Evolutionary conservation across 1,140 invertebrate genomes (phyloP), one percentile per base, ranked within the genome.

Genomic region (Trialeurodes vaporariorum): DNA sequence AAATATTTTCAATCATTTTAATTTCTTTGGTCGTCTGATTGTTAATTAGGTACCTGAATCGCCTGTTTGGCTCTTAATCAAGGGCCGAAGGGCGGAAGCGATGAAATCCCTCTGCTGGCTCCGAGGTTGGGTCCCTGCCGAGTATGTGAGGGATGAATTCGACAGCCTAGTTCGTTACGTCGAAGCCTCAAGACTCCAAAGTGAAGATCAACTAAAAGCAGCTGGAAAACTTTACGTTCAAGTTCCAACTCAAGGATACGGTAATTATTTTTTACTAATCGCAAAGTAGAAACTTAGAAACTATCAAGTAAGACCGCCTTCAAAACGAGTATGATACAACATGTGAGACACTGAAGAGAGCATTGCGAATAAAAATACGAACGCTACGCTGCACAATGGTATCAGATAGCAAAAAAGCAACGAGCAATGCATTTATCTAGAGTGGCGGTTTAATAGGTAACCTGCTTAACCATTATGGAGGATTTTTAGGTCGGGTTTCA

Each of bases 1-100:
- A n/a, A n/a, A n/a, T n/a, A n/a, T n/a, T n/a, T n/a, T n/a, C n/a
- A n/a, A n/a, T n/a, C n/a, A n/a, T n/a, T 40, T 27, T 21, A 23
- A 25, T 34, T 65, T 62, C 13, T 12, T 21, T 22, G n/a, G n/a
- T n/a, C n/a, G n/a, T n/a, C 49, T 25, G 25, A 58, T 66, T 17
- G 66, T 2, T 61, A 25, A 65, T 63, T 65, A 82, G 81, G 76
- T 72, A 22, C 86, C 86, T 21, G 86, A 88, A 77, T 85, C 85
- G 5, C 86, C 87, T 27, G 77, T 85, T 17, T 87, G 85, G 84
- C 74, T 85, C 2, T 70, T 84, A 58, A 77, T 79, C 11, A 78
- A 79, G 72, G 78, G 81, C n/a, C 72, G 77, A 65, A 75, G 77
- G 24, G 76, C 77, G 2, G 79, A 83, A 27, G 81, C 81, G 0